Evolutionary conservation across 2,888 invertebrate genomes (phyloP).

Genomic region (Cephus pygmeus): DNA sequence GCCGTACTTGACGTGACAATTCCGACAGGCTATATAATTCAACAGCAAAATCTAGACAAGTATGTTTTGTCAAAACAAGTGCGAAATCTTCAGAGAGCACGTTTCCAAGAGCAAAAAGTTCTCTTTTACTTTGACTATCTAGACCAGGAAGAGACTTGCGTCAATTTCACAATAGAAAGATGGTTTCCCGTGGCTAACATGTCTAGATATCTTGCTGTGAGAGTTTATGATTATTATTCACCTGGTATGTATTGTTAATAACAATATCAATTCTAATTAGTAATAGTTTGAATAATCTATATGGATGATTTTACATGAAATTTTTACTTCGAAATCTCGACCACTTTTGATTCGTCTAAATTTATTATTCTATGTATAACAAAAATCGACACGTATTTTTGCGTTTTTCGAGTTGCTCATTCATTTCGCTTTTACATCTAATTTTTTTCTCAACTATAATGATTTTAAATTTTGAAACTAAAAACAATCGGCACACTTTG

Average conservation of each 20-base stretch:
- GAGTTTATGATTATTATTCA: constrained; percentile 95
- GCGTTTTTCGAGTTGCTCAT: no score
- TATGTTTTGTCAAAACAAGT: constrained; percentile 86
- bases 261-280: no score
- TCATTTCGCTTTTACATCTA: no score
- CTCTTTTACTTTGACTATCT: constrained; percentile 93
- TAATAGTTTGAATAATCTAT: no score
- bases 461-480: no score
- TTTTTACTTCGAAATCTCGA: no score
- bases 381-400: no score
- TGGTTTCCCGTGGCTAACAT: constrained; percentile 98
- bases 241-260: constrained; percentile 75
- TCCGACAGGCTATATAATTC: constrained; percentile 91
- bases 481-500: no score
- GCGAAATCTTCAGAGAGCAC: constrained; percentile 85
- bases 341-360: no score
- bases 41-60: constrained; percentile 87
- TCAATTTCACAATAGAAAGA: constrained; percentile 92
- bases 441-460: no score
- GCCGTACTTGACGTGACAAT: constrained; percentile 87
- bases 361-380: no score
- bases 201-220: constrained; percentile 89
- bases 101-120: constrained; percentile 83
- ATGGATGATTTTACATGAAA: no score
- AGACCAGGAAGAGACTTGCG: constrained; percentile 85